Percentiles rank a stretch among this genome's conserved stretches.
These are phyloP conservation scores for Eledona agricola DNA, from an alignment of 2,888 invertebrate genomes.

Conservation along the genomic window DNA sequence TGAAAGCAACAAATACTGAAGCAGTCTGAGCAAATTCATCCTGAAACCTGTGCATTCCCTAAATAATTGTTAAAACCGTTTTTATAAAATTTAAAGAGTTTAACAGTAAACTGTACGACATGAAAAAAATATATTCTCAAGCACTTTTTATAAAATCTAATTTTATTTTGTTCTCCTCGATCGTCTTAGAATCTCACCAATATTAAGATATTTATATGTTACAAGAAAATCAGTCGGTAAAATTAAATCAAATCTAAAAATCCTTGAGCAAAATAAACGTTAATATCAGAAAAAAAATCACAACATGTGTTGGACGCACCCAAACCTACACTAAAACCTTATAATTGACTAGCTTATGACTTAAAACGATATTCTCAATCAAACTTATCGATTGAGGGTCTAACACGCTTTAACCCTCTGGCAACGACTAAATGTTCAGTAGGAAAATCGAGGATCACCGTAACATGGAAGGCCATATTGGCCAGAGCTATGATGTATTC, in stretches of 20 bases:
- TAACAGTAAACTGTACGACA: too few species aligned
- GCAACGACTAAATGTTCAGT: conserved; percentile 81
- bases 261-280: too few species aligned
- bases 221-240: conserved; percentile 2
- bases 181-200: too few species aligned
- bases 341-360: conserved; percentile 33
- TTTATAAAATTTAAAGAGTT: too few species aligned
- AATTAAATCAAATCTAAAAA: conserved; percentile 1
- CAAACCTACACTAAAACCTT: conserved; percentile 2
- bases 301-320: conserved; percentile 20
- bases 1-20: too few species aligned
- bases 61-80: too few species aligned
- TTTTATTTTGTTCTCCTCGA: too few species aligned
- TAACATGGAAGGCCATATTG: conserved; percentile 93
- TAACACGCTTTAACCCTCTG: conserved; percentile 58
- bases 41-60: too few species aligned
- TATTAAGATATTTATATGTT: too few species aligned
- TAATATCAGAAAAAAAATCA: conserved; percentile 22
- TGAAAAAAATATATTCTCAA: conserved; percentile 4
- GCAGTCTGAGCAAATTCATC: too few species aligned
- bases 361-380: conserved; percentile 34
- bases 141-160: too few species aligned
- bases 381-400: conserved; percentile 41
- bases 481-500: conserved; percentile 91
- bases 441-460: conserved; percentile 87